Evolutionary conservation across 2,797 vertebrate species (phyloP), one percentile per base, ranked within the genome.

Genomic region (Phataginus tricuspis): DNA sequence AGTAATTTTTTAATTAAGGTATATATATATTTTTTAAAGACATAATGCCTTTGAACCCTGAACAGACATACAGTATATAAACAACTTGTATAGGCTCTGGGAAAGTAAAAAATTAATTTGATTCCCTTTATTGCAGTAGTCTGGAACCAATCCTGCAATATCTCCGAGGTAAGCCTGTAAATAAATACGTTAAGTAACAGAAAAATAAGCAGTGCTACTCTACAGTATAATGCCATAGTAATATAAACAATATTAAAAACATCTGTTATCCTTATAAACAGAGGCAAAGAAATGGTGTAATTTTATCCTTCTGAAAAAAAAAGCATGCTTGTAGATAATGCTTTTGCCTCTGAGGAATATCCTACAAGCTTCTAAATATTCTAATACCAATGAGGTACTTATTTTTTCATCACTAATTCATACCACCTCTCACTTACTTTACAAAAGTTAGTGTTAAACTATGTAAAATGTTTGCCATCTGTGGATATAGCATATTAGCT

Each of bases 301-400:
- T 39, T 84, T 63, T 87, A 71, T 6, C 59, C 78, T 86, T 93
- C 71, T 63, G 53, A 34, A 87, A 93, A 88, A 93, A 88, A 83
- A 89, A 78, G 25, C 7, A n/a, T 51, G 39, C n/a, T 95, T 86
- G 29, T 12, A 90, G 21, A 95, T 55, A 92, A 84, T 77, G 23
- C 31, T n/a, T 75, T 2, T 27, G 64, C 25, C 74, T 75, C 86
- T 64, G 8, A 75, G 15, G 53, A 91, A 61, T 63, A 80, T 72
- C 8, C 80, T 71, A 66, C 0, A 63, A 68, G 68, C 10, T 88
- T 92, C 21, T 82, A 49, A 66, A 61, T 69, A 88, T 57, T 91
- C 34, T 79, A 69, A 57, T 4, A 95, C 14, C 78, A 94, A 9
- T 23, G 23, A 68, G 39, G 29, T 85, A 87, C 27, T 89, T 64